phyloP scores from a whole-genome alignment of 2,113 vertebrate genomes.

The Oophaga pumilio region DNA sequence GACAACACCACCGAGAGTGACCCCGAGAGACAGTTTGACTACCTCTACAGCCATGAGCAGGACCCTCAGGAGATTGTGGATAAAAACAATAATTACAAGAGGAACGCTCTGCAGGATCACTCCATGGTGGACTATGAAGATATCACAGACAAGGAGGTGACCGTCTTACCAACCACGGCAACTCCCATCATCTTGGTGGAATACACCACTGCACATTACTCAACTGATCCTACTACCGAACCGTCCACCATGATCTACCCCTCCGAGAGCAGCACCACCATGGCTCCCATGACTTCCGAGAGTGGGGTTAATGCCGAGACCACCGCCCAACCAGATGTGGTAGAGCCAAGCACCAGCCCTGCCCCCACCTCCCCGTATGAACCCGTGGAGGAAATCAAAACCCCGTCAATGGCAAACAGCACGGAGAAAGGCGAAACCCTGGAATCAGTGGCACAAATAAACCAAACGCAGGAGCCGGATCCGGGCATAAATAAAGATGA shows the following conservation, averaged over 20 bases:
- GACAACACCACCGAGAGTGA: slow-evolving; percentile 68
- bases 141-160: background rate
- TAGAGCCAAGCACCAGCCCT: background rate
- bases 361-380: background rate
- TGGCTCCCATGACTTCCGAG: background rate
- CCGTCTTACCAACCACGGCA: background rate
- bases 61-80: slow-evolving; percentile 65
- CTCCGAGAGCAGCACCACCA: background rate
- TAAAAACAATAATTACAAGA: slow-evolving; percentile 56
- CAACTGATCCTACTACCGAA: background rate
- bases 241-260: background rate
- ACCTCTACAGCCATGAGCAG: slow-evolving; percentile 78
- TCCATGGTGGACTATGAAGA: slow-evolving; percentile 39
- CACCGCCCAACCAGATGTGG: background rate
- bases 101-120: slow-evolving; percentile 37
- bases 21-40: slow-evolving; percentile 68
- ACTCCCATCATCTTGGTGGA: background rate
- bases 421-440: background rate
- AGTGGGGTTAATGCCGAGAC: background rate
- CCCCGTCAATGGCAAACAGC: background rate
- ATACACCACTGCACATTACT: background rate
- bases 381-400: background rate
- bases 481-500: background rate
- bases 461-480: background rate
- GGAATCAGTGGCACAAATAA: background rate